Conservation (phyloP, 1,140 invertebrate species). For the Rhizoglyphus robini region DNA sequence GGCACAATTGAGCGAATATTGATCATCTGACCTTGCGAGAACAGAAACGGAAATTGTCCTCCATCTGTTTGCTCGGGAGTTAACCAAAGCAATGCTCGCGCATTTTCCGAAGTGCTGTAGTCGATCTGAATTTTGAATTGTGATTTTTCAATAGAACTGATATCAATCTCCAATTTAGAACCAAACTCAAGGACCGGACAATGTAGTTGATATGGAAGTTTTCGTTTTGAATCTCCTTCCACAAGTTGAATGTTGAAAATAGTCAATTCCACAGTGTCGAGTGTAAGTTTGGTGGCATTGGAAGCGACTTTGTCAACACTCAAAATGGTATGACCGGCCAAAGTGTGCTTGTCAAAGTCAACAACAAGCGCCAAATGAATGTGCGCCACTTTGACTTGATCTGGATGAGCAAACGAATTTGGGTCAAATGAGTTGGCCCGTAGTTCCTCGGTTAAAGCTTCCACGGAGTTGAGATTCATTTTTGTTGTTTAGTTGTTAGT, state of each 20-base stretch:
- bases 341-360: constrained; percentile 37
- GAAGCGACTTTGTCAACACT: constrained; percentile 43
- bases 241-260: constrained; percentile 40
- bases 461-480: too few species aligned
- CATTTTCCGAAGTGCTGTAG: constrained; percentile 54
- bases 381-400: constrained; percentile 45
- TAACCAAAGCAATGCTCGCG: constrained; percentile 78
- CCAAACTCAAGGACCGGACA: constrained; percentile 52
- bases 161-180: constrained; percentile 53
- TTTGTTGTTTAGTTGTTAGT: too few species aligned
- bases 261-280: constrained; percentile 58
- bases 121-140: constrained; percentile 47
- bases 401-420: constrained; percentile 50
- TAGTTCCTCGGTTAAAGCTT: constrained; percentile 2
- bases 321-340: constrained; percentile 39
- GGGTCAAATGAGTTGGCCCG: constrained; percentile 45
- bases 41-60: constrained; percentile 72
- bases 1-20: constrained; percentile 49
- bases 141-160: constrained; percentile 27
- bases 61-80: constrained; percentile 69
- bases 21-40: constrained; percentile 84
- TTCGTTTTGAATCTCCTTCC: constrained; percentile 37
- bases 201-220: constrained; percentile 47
- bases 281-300: constrained; percentile 45
- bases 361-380: constrained; percentile 49